Conservation (phyloP, 2,113 vertebrate species). For the Pterophyllum scalare region DNA sequence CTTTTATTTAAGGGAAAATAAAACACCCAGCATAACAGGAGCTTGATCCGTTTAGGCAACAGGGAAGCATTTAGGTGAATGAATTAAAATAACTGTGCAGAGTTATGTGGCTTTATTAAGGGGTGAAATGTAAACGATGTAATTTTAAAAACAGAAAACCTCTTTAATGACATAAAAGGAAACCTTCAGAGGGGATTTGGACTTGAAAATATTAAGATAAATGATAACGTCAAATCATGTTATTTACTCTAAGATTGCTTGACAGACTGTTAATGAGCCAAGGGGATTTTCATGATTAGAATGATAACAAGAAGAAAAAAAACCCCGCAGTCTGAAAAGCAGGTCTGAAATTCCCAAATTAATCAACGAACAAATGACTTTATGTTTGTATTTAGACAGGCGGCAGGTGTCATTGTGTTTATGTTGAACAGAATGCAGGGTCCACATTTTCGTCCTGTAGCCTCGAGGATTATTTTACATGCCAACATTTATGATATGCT, state of each 20-base stretch:
- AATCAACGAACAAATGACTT: slow-evolving; percentile 12
- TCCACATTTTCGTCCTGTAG: neutral
- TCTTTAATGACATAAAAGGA: neutral
- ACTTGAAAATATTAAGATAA: neutral
- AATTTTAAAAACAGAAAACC: neutral
- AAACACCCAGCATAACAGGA: neutral
- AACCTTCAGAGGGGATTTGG: neutral
- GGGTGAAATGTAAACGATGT: neutral
- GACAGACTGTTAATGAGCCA: slow-evolving; percentile 20
- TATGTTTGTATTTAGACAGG: slow-evolving; percentile 15
- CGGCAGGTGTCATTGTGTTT: slow-evolving; percentile 1
- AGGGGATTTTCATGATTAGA: slow-evolving; percentile 1
- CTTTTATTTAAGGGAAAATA: neutral
- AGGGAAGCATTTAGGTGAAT: slow-evolving; percentile 31
- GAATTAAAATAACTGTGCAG: slow-evolving; percentile 20
- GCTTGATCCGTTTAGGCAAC: neutral
- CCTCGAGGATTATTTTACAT: slow-evolving; percentile 6
- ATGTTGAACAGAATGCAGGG: slow-evolving; percentile 17
- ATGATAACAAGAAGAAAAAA: neutral
- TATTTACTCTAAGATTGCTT: neutral
- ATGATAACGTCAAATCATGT: neutral
- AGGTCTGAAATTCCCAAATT: neutral
- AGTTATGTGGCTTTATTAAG: slow-evolving; percentile 3
- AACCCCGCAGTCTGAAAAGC: slow-evolving; percentile 10
- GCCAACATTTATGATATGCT: neutral